A percentile compares a stretch with the other conserved stretches of the same genome.
These are phyloP conservation scores for Apistogramma diplotaenia DNA, from an alignment of 2,113 vertebrate genomes.

Conservation along the genomic window DNA sequence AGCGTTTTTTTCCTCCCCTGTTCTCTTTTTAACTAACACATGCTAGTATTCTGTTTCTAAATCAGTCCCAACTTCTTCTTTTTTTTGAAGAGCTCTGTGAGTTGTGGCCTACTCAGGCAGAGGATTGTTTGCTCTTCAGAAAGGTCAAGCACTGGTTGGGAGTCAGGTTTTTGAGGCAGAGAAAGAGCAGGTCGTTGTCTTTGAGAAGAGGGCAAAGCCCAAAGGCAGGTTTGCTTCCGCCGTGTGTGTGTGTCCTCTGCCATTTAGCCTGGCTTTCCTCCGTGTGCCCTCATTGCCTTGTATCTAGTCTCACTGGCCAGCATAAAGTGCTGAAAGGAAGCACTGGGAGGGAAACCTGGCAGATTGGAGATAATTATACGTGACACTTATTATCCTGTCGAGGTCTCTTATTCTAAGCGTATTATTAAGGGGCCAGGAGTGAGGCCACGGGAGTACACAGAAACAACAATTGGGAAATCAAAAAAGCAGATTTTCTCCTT, in stretches of 20 bases:
- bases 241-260: conserved; percentile 2
- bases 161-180: conserved; percentile 27
- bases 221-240: neutral
- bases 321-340: conserved; percentile 37
- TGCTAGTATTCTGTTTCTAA: conserved; percentile 14
- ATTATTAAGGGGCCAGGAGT: conserved; percentile 42
- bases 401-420: conserved; percentile 37
- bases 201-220: conserved; percentile 15
- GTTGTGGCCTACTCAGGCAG: neutral
- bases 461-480: neutral
- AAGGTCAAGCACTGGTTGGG: conserved; percentile 42
- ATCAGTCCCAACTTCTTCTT: neutral
- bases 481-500: conserved; percentile 9
- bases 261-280: conserved; percentile 1
- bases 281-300: neutral
- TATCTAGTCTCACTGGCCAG: conserved; percentile 21
- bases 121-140: conserved; percentile 38
- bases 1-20: conserved; percentile 11
- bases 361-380: conserved; percentile 58
- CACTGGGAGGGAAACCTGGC: conserved; percentile 20
- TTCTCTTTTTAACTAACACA: conserved; percentile 23
- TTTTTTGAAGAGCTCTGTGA: neutral
- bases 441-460: neutral
- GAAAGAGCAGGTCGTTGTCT: conserved; percentile 26
- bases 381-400: conserved; percentile 46